These are phyloP conservation scores for Ibidorhyncha struthersii DNA, from an alignment of 2,113 vertebrate species.

Conservation along the genomic window DNA sequence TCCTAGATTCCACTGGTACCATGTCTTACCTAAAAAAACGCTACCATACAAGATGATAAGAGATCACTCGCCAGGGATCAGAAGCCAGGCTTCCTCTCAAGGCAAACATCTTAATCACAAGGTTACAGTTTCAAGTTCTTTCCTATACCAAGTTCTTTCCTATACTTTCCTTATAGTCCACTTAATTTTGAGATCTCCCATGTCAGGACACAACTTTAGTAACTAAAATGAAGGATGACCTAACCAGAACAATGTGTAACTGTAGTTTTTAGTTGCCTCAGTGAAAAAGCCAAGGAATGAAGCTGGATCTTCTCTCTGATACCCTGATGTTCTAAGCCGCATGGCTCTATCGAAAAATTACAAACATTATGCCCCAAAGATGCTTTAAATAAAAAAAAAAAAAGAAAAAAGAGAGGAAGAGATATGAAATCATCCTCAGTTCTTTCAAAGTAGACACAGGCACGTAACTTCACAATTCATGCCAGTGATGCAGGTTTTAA, in stretches of 20 bases:
- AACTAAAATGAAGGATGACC: not conserved
- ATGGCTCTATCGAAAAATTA: not conserved
- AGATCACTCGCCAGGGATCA: not conserved
- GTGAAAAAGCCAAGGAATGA: not conserved
- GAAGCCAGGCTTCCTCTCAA: not conserved
- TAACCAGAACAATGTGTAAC: not conserved
- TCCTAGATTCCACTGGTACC: not conserved
- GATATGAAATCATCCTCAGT: not conserved
- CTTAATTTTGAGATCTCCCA: not conserved
- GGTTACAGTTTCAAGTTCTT: not conserved
- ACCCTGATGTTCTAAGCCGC: not conserved
- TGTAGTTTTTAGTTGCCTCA: not conserved
- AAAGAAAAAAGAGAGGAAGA: not conserved
- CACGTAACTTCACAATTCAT: not conserved
- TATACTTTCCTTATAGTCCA: not conserved
- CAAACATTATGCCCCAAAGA: not conserved
- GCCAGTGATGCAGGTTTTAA: not conserved
- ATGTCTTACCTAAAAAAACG: rapidly evolving
- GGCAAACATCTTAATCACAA: not conserved
- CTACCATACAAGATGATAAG: not conserved
- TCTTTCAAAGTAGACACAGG: not conserved
- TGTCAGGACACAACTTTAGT: not conserved
- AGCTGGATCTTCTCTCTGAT: not conserved
- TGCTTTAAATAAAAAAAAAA: not conserved
- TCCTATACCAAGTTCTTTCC: not conserved